These are phyloP conservation scores for Lepidurus apus DNA, from an alignment of 1,140 invertebrate genomes.

Conservation along the genomic window DNA sequence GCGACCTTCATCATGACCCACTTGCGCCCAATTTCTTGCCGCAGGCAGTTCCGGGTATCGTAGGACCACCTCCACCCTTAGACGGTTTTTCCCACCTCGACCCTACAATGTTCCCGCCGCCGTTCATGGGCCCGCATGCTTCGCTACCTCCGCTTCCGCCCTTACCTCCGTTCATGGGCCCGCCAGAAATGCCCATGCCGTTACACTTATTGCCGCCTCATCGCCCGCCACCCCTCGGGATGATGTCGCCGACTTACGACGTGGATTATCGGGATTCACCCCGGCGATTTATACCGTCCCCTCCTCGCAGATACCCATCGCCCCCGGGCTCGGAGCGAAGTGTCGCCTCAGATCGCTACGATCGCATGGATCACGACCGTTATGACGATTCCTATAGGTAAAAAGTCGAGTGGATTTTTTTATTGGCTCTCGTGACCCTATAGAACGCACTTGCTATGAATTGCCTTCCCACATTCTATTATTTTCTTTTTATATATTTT, in stretches of 20 bases:
- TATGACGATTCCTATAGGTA: slow-evolving; percentile 33
- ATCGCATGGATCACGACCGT: slow-evolving; percentile 30
- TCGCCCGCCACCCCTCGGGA: slow-evolving; percentile 32
- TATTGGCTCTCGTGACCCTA: too few relatives aligned
- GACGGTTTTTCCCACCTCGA: not conserved
- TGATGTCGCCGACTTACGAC: slow-evolving; percentile 32
- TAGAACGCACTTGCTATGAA: too few relatives aligned
- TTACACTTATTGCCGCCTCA: slow-evolving; percentile 27
- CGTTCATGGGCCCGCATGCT: slow-evolving; percentile 30
- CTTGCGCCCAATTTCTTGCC: not conserved
- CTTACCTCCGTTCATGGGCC: slow-evolving; percentile 25
- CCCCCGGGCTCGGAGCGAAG: slow-evolving; percentile 32
- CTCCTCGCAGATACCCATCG: slow-evolving; percentile 31
- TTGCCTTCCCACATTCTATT: too few relatives aligned
- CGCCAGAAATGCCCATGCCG: not conserved
- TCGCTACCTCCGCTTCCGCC: slow-evolving; percentile 30
- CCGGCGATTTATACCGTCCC: slow-evolving; percentile 28
- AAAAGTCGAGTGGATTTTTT: not conserved
- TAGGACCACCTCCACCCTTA: slow-evolving; percentile 9
- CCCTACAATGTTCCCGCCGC: slow-evolving; percentile 28
- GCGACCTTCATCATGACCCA: slow-evolving; percentile 23
- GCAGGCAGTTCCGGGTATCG: not conserved
- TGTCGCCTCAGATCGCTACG: slow-evolving; percentile 30
- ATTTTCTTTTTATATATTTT: too few relatives aligned
- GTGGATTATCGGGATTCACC: slow-evolving; percentile 32